These are phyloP conservation scores for Tamias sibiricus DNA, from an alignment of 2,113 vertebrate genomes.

Conservation along the genomic window DNA sequence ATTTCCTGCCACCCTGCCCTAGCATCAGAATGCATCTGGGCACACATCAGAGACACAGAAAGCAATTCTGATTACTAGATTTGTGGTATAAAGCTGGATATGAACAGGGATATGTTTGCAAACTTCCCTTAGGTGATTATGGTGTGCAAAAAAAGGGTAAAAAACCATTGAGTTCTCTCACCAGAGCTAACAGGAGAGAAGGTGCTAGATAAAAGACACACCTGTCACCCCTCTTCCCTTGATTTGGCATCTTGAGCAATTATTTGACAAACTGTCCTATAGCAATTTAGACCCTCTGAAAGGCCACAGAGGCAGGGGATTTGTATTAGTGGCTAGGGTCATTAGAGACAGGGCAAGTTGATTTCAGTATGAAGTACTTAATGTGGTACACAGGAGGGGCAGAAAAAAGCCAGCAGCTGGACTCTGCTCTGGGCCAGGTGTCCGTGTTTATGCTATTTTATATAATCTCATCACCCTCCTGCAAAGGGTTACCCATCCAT, in stretches of 20 bases:
- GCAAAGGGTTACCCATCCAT: no score
- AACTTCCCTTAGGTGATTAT: neutral
- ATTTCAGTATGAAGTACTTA: neutral
- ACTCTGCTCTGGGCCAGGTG: fast-evolving
- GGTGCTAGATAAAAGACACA: no score
- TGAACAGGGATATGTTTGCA: neutral
- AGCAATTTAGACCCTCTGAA: neutral
- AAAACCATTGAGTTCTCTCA: neutral
- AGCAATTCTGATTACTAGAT: neutral
- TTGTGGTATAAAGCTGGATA: neutral
- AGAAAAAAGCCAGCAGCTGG: neutral
- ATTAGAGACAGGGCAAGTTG: neutral
- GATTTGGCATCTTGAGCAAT: neutral
- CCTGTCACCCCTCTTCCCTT: neutral
- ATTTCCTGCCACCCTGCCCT: neutral
- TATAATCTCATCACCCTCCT: neutral
- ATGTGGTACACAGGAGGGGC: neutral
- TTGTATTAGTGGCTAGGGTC: neutral
- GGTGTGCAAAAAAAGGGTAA: neutral
- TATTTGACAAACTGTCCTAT: neutral
- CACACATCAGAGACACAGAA: neutral
- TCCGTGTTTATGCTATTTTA: neutral
- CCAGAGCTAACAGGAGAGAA: neutral
- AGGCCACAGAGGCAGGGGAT: neutral
- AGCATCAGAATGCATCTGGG: neutral